Evolutionary conservation across 2,888 invertebrate species (phyloP).

Genomic region (Nephrotoma guestfalica): DNA sequence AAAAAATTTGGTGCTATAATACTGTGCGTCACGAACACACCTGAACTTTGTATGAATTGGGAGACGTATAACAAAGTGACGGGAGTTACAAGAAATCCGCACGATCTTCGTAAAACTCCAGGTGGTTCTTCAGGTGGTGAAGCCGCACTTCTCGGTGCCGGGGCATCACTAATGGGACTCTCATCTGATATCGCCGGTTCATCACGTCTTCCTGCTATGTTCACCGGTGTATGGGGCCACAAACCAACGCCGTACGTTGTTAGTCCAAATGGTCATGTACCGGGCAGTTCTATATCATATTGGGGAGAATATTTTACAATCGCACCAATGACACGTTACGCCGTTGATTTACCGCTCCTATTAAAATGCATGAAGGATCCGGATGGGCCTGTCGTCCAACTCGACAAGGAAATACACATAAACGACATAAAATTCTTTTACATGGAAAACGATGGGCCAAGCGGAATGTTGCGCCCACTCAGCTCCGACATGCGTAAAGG

Average conservation of each 20-base stretch:
- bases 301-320: slow-evolving; percentile 60
- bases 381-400: slow-evolving; percentile 31
- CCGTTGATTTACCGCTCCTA: slow-evolving; percentile 64
- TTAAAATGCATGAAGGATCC: slow-evolving; percentile 51
- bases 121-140: slow-evolving; percentile 90
- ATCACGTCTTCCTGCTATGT: slow-evolving; percentile 75
- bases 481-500: slow-evolving; percentile 28
- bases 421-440: slow-evolving; percentile 59
- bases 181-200: slow-evolving; percentile 87
- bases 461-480: slow-evolving; percentile 39
- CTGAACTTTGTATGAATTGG: slow-evolving; percentile 83
- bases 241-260: slow-evolving; percentile 63
- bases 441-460: slow-evolving; percentile 60
- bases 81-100: slow-evolving; percentile 79
- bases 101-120: slow-evolving; percentile 59
- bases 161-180: slow-evolving; percentile 65
- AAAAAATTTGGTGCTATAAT: slow-evolving; percentile 72
- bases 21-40: slow-evolving; percentile 75
- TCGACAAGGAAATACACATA: slow-evolving; percentile 36
- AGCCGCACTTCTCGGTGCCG: slow-evolving; percentile 61
- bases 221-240: slow-evolving; percentile 87
- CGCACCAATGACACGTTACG: slow-evolving; percentile 79
- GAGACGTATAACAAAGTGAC: slow-evolving; percentile 79
- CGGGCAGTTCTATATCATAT: slow-evolving; percentile 40
- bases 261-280: slow-evolving; percentile 52